A percentile compares a stretch with the other conserved stretches of the same genome.
Conservation (phyloP, 2,888 invertebrate genomes). For the Nephrotoma guestfalica region DNA sequence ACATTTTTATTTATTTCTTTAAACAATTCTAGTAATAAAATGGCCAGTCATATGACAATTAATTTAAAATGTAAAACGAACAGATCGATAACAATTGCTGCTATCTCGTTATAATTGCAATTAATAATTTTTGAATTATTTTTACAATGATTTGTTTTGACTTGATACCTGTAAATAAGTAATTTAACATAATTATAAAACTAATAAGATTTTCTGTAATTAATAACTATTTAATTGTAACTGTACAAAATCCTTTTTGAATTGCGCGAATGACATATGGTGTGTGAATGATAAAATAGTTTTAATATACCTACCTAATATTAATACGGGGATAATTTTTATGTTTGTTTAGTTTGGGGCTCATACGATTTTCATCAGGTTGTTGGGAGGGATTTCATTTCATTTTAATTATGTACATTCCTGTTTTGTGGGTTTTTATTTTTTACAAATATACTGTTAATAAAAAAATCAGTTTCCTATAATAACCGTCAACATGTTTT, state of each 20-base stretch:
- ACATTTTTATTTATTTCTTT: neutral
- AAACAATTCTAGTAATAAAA: neutral
- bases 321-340: neutral
- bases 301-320: neutral
- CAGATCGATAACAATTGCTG: neutral
- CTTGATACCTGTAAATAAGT: neutral
- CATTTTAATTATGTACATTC: neutral
- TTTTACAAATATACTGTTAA: neutral
- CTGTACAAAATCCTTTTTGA: neutral
- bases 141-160: neutral
- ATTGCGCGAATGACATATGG: neutral
- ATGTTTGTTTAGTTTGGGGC: neutral
- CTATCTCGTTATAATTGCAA: neutral
- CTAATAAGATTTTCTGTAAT: neutral
- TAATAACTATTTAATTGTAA: neutral
- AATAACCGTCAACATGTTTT: neutral
- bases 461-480: neutral
- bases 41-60: neutral
- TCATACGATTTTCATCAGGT: neutral
- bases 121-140: neutral
- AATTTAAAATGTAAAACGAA: neutral
- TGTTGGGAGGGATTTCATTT: neutral
- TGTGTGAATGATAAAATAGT: neutral
- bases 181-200: neutral
- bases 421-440: neutral